Evolutionary conservation across 2,113 vertebrate genomes (phyloP).

Genomic region (Opisthocomus hoazin): DNA sequence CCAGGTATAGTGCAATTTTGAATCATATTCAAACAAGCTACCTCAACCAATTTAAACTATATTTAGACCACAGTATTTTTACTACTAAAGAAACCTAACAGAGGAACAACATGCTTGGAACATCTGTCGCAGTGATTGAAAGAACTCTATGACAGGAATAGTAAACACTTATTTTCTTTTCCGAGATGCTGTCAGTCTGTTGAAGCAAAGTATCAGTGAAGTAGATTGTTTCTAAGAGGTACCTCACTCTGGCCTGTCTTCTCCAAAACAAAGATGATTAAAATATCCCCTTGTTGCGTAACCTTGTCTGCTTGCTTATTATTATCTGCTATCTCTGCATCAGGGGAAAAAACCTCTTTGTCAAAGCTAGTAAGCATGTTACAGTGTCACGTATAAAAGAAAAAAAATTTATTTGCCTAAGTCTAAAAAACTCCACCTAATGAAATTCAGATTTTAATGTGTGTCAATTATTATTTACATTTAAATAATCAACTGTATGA

Average conservation of each 20-base stretch:
- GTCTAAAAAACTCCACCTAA: background rate
- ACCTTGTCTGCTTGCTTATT: background rate
- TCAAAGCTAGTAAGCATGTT: background rate
- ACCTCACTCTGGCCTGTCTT: background rate
- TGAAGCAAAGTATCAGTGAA: background rate
- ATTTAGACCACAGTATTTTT: background rate
- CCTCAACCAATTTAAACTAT: slow-evolving; percentile 11
- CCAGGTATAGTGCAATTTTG: background rate
- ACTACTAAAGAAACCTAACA: background rate
- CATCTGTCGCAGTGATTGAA: slow-evolving; percentile 47
- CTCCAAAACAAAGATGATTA: background rate
- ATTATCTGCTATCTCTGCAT: background rate
- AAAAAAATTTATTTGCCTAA: background rate
- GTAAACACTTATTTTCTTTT: slow-evolving; percentile 56
- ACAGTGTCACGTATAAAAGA: background rate
- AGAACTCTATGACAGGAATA: slow-evolving; percentile 37
- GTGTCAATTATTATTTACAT: background rate
- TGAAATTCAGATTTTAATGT: background rate
- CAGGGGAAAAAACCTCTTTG: background rate
- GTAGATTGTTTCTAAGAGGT: background rate
- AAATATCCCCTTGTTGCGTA: slow-evolving; percentile 1
- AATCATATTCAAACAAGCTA: background rate
- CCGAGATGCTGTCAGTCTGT: slow-evolving; percentile 13
- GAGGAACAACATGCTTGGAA: slow-evolving; percentile 34
- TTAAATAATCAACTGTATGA: background rate